A percentile compares a stretch with the other conserved stretches of the same genome.
phyloP scores from a whole-genome alignment of 2,113 vertebrate genomes.

The Paramormyrops kingsleyae region DNA sequence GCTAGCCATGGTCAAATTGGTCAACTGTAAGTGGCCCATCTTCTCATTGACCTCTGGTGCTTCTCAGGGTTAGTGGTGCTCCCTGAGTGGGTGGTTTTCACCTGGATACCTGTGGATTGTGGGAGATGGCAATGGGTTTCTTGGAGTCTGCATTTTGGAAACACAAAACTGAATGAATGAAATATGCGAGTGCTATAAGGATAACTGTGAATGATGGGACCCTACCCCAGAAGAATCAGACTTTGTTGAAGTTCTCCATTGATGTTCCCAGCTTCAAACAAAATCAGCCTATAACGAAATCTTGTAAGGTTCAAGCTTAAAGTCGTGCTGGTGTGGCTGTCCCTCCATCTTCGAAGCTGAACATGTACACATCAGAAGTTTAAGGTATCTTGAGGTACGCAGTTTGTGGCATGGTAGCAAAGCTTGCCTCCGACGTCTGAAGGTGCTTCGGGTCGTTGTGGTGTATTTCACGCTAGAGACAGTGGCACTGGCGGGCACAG shows the following conservation, averaged over 20 bases:
- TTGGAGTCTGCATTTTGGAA: background rate
- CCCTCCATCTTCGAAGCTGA: background rate
- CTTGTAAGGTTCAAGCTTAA: background rate
- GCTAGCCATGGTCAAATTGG: slow-evolving; percentile 95
- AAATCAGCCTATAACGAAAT: background rate
- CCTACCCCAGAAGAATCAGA: background rate
- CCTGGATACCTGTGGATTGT: background rate
- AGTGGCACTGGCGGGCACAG: background rate
- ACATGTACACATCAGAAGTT: background rate
- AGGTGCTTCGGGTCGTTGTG: background rate
- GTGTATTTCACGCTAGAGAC: background rate
- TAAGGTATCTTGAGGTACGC: background rate
- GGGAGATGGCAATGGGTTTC: background rate
- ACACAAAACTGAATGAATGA: background rate
- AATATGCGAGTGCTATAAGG: background rate
- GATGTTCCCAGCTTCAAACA: background rate
- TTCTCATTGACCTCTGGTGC: background rate
- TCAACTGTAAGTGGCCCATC: slow-evolving; percentile 84
- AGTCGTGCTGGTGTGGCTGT: background rate
- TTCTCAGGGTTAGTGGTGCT: background rate
- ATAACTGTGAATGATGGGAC: background rate
- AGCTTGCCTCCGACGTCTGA: background rate
- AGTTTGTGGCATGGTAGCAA: background rate
- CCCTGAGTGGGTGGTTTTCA: background rate
- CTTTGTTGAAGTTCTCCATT: background rate